Evolutionary conservation across 1,140 invertebrate genomes (phyloP), one percentile per base, ranked within the genome.

Genomic region (Eciton burchellii): DNA sequence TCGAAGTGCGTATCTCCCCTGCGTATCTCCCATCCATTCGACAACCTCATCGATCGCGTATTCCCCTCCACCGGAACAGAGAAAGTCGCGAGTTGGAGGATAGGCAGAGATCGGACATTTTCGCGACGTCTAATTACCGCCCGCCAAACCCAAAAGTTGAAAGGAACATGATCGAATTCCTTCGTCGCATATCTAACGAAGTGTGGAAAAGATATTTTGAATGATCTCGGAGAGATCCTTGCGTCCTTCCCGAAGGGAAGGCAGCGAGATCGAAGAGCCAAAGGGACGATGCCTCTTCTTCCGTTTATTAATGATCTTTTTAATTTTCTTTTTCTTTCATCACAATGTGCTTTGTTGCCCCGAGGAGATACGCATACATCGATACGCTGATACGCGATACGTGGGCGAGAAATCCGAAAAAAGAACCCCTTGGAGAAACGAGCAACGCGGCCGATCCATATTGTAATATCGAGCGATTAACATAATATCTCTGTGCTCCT

Each of bases 401-500:
- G 84, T 86, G 83, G 84, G 87, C 87, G 84, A 86, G 86, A 88
- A 88, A 54, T 83, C 70, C 59, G 83, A 57, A 76, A 82, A n/a
- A 66, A 77, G 26, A 59, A 71, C 63, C 73, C 41, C 43, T 74
- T 79, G 77, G 87, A 59, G 43, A 72, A 77, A 79, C 66, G 87
- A 84, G 49, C 71, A 76, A 21, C 70, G 76, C 56, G 66, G 56
- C 47, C 84, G 86, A 81, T 70, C 84, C 70, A 84, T 88, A 90
- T 88, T 86, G 85, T 89, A 91, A 91, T 91, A 87, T 89, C 87
- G 76, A 57, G 29, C 84, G 77, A 93, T 93, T 93, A 93, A 90
- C 91, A 93, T 93, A 93, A 93, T 93, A 92, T 91, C 89, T 88
- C 81, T 90, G n/a, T n/a, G 90, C 89, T 90, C 62, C 87, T 91